A percentile compares a stretch with the other conserved stretches of the same genome.
Evolutionary conservation across 2,888 invertebrate genomes (phyloP).

Genomic region (Cerceris rybyensis): DNA sequence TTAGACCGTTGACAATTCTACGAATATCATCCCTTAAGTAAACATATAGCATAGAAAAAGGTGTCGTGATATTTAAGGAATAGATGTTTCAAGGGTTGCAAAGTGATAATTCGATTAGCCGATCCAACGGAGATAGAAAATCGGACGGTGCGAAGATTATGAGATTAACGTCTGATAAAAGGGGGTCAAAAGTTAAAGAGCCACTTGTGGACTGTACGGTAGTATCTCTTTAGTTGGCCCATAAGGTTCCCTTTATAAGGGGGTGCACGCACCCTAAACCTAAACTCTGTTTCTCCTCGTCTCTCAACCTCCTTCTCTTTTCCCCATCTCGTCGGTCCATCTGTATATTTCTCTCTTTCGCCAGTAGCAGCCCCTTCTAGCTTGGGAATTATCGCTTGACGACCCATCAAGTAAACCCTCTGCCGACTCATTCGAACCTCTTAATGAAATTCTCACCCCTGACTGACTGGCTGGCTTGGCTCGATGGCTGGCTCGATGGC

Average conservation of each 20-base stretch:
- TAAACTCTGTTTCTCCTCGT: slow-evolving; percentile 72
- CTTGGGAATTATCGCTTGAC: slow-evolving; percentile 82
- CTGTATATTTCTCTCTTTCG: slow-evolving; percentile 45
- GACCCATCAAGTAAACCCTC: slow-evolving; percentile 82
- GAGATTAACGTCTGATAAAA: slow-evolving; percentile 80
- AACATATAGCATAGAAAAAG: neutral
- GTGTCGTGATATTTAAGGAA: too few relatives aligned
- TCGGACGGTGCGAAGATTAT: slow-evolving; percentile 71
- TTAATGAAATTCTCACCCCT: slow-evolving; percentile 83
- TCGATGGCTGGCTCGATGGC: slow-evolving; percentile 72
- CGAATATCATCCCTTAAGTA: neutral
- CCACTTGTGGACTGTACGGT: slow-evolving; percentile 81
- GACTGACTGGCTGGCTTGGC: slow-evolving; percentile 79
- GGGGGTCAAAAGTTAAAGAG: slow-evolving; percentile 82
- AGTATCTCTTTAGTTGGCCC: slow-evolving; percentile 82
- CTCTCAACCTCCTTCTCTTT: slow-evolving; percentile 37
- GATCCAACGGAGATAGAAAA: slow-evolving; percentile 26
- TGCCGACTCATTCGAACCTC: slow-evolving; percentile 82
- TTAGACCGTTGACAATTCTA: neutral
- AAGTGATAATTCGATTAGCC: slow-evolving; percentile 6
- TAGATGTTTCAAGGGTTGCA: neutral
- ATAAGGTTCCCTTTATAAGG: slow-evolving; percentile 81
- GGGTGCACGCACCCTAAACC: slow-evolving; percentile 74
- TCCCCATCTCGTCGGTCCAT: slow-evolving; percentile 34
- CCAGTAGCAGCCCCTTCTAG: slow-evolving; percentile 71